phyloP scores from a whole-genome alignment of 2,797 vertebrate genomes.

The Peromyscus attwateri region DNA sequence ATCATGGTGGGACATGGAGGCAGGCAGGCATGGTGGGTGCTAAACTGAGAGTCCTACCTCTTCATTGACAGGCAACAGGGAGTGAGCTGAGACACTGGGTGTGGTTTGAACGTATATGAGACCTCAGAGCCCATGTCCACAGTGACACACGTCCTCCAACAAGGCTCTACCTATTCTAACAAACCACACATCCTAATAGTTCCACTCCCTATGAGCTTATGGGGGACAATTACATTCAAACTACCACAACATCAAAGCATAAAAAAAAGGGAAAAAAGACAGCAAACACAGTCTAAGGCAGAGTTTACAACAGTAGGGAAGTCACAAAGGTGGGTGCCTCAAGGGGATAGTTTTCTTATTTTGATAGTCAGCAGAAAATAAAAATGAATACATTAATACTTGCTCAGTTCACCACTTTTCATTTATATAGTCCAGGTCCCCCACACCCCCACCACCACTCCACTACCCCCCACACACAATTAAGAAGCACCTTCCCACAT shows the following conservation, averaged over 20 bases:
- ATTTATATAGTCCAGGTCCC: background rate
- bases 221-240: background rate
- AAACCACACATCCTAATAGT: background rate
- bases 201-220: no score
- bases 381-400: background rate
- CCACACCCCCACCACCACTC: no score
- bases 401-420: background rate
- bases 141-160: no score
- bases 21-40: no score
- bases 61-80: no score
- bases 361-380: background rate
- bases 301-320: background rate
- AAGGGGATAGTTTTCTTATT: background rate
- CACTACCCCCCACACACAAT: background rate
- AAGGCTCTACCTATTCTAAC: background rate
- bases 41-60: no score
- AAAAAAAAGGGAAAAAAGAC: background rate
- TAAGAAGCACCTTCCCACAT: background rate
- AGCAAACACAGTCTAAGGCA: background rate
- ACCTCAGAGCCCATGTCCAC: no score
- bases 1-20: no score
- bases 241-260: background rate
- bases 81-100: no score
- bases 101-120: no score
- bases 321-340: background rate